These are phyloP conservation scores for Clarias pachynema DNA, from an alignment of 2,797 vertebrate genomes.

Conservation along the genomic window DNA sequence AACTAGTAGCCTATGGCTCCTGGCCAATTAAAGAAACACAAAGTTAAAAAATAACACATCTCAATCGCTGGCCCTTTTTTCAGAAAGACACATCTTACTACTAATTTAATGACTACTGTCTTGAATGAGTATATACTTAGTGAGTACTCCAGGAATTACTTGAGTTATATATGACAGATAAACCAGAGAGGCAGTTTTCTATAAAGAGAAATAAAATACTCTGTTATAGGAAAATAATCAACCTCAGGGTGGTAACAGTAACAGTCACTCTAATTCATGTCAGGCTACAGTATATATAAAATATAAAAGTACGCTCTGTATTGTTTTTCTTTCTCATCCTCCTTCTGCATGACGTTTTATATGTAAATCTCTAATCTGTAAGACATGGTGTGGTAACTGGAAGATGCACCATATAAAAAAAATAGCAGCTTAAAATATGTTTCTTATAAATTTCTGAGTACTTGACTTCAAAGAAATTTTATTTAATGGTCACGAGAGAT, in stretches of 20 bases:
- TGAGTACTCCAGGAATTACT: background rate
- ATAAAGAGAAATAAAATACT: background rate
- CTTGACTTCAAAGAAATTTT: background rate
- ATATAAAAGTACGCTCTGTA: background rate
- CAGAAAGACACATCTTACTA: background rate
- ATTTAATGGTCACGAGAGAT: background rate
- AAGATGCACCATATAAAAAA: background rate
- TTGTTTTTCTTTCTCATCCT: slow-evolving; percentile 4
- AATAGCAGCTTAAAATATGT: background rate
- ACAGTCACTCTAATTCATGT: background rate
- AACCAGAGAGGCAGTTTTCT: background rate
- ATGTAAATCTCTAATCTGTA: background rate
- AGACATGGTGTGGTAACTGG: background rate
- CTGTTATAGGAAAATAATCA: background rate
- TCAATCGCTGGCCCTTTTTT: background rate
- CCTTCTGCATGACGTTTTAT: background rate
- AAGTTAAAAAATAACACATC: background rate
- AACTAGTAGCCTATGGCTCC: slow-evolving; percentile 12
- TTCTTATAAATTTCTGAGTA: background rate
- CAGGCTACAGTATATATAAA: too few relatives aligned
- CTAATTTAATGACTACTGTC: background rate
- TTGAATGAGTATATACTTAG: background rate
- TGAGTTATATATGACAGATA: background rate
- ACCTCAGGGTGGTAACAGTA: background rate
- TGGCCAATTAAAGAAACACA: slow-evolving; percentile 50